Base-by-base conservation (phyloP, 2,888 invertebrate species). In the Idaea aversata region DNA sequence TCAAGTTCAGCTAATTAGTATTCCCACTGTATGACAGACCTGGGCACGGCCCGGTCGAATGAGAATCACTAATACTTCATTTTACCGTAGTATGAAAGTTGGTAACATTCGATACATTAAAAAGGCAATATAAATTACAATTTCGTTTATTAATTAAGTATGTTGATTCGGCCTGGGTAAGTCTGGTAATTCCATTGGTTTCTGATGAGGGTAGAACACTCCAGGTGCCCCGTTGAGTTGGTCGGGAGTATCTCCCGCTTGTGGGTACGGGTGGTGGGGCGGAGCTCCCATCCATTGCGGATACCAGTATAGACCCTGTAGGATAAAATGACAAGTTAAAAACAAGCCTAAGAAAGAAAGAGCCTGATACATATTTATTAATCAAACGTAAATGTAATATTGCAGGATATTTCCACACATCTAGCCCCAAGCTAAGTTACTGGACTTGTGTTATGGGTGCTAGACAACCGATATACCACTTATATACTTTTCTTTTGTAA, bases 251-350 rank as follows among this genome's bases (percentile, higher is more conserved):
- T 87, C 88, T 15, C 80, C 86, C 0, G 86, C 76, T 34, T 75
- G 72, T 0, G 86, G 84, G 78, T 91, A 89, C 1, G 91, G 91
- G 73, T 91, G 90, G 72, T 90, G 89, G 0, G 91, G 91, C 0
- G 87, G 77, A 0, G 85, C 85, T 0, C 91, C 92, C 92, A 92
- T 92, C 92, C 92, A 92, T 72, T 91, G 91, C 25, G 92, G 92
- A 67, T 93, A 93, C 92, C 92, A 93, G 75, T 93, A 93, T 0
- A 92, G 75, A 66, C 92, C 92, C 87, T 91, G 82, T 34, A 4
- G 15, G 57, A 5, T 67, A 69, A 36, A 3, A 34, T 25, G 61
- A 59, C 62, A 62, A 25, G 5, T 58, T 10, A 38, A 57, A 16
- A n/a, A 59, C 15, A 16, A 5, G 15, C 15, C 10, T 3, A 16